phyloP scores from a whole-genome alignment of 2,888 invertebrate genomes.

The Lottia scabra region DNA sequence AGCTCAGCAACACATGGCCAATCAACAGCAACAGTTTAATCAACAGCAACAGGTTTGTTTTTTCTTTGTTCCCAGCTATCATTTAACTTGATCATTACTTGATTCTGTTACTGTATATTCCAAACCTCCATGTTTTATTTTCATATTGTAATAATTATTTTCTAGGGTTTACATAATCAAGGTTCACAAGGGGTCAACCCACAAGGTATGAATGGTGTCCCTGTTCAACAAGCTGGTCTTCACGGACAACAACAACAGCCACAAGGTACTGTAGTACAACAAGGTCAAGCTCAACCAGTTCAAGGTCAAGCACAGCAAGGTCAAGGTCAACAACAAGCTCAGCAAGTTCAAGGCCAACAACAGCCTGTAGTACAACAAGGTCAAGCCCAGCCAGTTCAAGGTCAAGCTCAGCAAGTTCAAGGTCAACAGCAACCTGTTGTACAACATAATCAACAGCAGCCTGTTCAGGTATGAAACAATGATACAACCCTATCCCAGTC shows the following conservation, averaged over 20 bases:
- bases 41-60: no score
- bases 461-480: not conserved
- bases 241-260: not conserved
- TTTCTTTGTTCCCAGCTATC: no score
- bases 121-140: not conserved
- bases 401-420: not conserved
- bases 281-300: not conserved
- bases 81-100: no score
- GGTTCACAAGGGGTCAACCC: no score
- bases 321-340: not conserved
- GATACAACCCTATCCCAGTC: not conserved
- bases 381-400: not conserved
- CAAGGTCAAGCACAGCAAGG: not conserved
- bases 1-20: not conserved
- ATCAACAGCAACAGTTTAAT: not conserved
- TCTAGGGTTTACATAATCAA: no score
- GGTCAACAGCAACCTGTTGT: not conserved
- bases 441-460: conserved; percentile 4
- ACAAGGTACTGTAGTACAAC: not conserved
- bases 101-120: no score
- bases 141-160: not conserved
- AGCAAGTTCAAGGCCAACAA: not conserved
- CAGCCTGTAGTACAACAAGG: conserved; percentile 6
- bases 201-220: not conserved
- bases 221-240: not conserved